Evolutionary conservation across 2,888 invertebrate species (phyloP).

Genomic region (Allolobophora icterica): DNA sequence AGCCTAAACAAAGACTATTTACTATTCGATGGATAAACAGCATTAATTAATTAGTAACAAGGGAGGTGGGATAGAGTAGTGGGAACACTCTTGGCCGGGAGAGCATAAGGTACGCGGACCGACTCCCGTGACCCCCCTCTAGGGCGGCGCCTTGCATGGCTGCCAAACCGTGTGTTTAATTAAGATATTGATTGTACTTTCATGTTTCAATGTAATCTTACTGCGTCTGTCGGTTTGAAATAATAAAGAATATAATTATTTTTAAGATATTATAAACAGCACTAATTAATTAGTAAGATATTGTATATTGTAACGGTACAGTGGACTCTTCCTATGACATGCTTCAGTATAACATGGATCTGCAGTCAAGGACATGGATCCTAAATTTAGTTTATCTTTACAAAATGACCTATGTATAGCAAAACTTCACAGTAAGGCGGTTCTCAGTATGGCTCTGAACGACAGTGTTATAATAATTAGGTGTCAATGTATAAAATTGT

Average conservation of each 20-base stretch:
- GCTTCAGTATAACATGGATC: not conserved
- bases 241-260: too few relatives aligned
- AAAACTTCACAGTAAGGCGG: not conserved
- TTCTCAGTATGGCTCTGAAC: not conserved
- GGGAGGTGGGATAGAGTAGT: too few relatives aligned
- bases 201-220: too few relatives aligned
- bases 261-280: too few relatives aligned
- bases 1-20: not conserved
- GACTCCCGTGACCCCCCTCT: too few relatives aligned
- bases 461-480: not conserved
- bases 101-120: too few relatives aligned
- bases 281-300: not conserved
- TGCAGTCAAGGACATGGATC: not conserved
- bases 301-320: not conserved
- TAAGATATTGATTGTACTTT: too few relatives aligned
- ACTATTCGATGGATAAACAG: not conserved
- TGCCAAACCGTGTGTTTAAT: too few relatives aligned
- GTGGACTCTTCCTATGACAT: not conserved
- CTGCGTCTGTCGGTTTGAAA: too few relatives aligned
- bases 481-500: too few relatives aligned
- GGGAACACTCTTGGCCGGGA: too few relatives aligned
- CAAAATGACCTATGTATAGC: not conserved
- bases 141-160: too few relatives aligned
- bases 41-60: not conserved
- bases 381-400: not conserved